Conservation (phyloP, 1,140 invertebrate genomes). For the Reticulitermes speratus region DNA sequence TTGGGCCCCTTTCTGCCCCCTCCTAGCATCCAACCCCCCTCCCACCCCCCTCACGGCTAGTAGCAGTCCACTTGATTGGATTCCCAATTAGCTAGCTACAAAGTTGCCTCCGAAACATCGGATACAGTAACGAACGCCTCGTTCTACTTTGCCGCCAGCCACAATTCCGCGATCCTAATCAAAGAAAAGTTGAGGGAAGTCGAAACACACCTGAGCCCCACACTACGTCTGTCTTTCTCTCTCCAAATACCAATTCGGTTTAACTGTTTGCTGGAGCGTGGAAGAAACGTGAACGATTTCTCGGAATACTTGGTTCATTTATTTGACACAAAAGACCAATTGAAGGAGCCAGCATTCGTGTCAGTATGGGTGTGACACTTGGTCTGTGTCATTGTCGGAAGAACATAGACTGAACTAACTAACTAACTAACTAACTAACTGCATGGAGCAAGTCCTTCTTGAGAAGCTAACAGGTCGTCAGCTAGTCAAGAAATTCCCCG, state of each 20-base stretch:
- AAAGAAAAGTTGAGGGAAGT: conserved; percentile 8
- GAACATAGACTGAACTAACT: too few species aligned
- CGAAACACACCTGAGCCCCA: conserved; percentile 1
- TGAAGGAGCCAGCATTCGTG: not conserved
- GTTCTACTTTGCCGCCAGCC: not conserved
- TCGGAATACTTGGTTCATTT: not conserved
- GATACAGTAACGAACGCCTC: not conserved
- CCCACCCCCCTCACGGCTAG: not conserved
- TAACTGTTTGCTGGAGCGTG: not conserved
- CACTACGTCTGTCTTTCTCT: not conserved
- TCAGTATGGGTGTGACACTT: too few species aligned
- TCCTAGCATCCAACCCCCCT: not conserved
- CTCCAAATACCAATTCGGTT: not conserved
- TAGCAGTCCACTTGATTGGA: not conserved
- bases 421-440: too few species aligned
- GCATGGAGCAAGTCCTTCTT: too few species aligned
- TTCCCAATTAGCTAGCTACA: conserved; percentile 12
- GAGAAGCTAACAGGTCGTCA: too few species aligned
- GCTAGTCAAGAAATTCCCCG: too few species aligned
- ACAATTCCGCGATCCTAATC: conserved; percentile 1
- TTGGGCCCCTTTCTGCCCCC: not conserved
- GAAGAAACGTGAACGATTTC: not conserved
- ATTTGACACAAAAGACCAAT: not conserved
- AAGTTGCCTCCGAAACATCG: not conserved
- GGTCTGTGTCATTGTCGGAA: too few species aligned